Evolutionary conservation across 2,888 invertebrate genomes (phyloP).

Genomic region (Dysmachus trigonus): DNA sequence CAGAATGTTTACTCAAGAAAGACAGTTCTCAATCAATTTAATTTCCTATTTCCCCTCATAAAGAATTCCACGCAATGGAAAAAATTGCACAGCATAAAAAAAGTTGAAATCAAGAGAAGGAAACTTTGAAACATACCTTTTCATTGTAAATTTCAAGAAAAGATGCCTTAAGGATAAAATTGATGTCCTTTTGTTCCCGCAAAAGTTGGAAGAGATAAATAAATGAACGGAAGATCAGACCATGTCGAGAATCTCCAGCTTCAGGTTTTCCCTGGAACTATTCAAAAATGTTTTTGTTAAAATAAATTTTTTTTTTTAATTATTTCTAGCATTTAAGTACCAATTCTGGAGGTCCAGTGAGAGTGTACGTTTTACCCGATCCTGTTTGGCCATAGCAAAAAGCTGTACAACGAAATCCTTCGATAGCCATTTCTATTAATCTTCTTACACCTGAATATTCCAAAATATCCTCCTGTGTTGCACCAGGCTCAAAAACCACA

Average conservation of each 20-base stretch:
- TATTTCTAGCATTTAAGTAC: slow-evolving; percentile 66
- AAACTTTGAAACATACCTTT: slow-evolving; percentile 75
- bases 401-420: slow-evolving; percentile 92
- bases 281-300: slow-evolving; percentile 13
- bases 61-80: slow-evolving; percentile 37
- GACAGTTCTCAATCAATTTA: not conserved
- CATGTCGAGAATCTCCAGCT: slow-evolving; percentile 79
- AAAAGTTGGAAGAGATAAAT: slow-evolving; percentile 87
- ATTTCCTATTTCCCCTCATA: slow-evolving; percentile 17
- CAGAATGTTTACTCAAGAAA: not conserved
- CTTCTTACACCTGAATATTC: slow-evolving; percentile 91
- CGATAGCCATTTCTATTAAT: slow-evolving; percentile 92
- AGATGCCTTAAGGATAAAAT: slow-evolving; percentile 89
- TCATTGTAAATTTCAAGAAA: slow-evolving; percentile 97
- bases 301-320: not conserved
- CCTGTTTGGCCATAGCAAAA: slow-evolving; percentile 98
- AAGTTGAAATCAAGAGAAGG: not conserved
- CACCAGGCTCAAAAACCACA: slow-evolving; percentile 92
- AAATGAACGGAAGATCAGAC: slow-evolving; percentile 89
- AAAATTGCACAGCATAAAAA: not conserved
- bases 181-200: slow-evolving; percentile 77
- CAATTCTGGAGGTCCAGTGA: slow-evolving; percentile 89
- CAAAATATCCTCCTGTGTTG: slow-evolving; percentile 82
- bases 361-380: slow-evolving; percentile 94
- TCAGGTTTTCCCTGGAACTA: slow-evolving; percentile 74